Conservation (phyloP, 1,140 invertebrate genomes). For the Radopholus similis region DNA sequence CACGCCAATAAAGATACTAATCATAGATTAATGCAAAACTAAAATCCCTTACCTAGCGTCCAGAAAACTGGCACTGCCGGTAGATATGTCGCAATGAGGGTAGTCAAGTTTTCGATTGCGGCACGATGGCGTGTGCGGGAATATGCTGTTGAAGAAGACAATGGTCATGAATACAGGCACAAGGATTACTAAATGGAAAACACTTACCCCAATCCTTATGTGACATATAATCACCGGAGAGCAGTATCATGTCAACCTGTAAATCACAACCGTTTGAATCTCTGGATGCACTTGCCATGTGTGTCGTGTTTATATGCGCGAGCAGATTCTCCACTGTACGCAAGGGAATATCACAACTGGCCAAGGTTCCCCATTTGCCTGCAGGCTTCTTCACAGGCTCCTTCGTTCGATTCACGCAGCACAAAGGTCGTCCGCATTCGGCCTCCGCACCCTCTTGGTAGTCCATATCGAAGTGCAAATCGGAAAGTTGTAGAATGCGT, state of each 20-base stretch:
- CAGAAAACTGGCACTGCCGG: constrained; percentile 54
- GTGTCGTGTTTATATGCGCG: constrained; percentile 41
- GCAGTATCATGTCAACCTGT: constrained; percentile 51
- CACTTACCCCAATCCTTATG: constrained; percentile 50
- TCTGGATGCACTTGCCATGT: constrained; percentile 26
- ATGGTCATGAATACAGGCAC: background rate
- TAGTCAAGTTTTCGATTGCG: constrained; percentile 32
- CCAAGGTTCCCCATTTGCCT: constrained; percentile 58
- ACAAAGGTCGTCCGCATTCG: constrained; percentile 62
- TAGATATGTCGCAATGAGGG: constrained; percentile 45
- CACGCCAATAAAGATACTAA: too few species aligned
- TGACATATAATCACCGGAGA: constrained; percentile 52
- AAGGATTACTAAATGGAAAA: background rate
- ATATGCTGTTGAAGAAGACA: constrained; percentile 26
- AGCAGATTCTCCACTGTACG: constrained; percentile 54
- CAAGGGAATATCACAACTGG: constrained; percentile 47
- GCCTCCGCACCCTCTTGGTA: constrained; percentile 59
- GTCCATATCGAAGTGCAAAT: constrained; percentile 62
- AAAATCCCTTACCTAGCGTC: too few species aligned
- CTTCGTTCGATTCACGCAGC: constrained; percentile 53
- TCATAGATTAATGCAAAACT: too few species aligned
- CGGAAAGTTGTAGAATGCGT: constrained; percentile 62
- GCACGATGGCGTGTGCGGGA: constrained; percentile 41
- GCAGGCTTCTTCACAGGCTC: constrained; percentile 23
- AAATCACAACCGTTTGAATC: constrained; percentile 5